phyloP scores from a whole-genome alignment of 1,140 invertebrate species.

The Tetramorium alpestre region DNA sequence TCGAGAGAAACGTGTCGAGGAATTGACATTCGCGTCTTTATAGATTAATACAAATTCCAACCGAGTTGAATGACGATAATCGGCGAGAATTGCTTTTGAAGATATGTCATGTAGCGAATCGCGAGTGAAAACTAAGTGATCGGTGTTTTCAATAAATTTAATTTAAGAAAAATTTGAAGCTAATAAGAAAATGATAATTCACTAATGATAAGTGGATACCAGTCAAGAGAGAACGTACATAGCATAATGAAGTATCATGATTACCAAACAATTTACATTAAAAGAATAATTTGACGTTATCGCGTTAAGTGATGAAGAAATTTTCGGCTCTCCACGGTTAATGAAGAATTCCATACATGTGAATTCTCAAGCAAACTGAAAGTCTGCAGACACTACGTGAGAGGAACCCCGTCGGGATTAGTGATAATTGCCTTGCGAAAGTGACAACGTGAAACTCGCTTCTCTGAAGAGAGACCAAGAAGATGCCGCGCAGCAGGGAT shows the following conservation, averaged over 20 bases:
- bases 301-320: conserved; percentile 2
- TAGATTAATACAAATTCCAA: not conserved
- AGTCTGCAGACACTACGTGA: not conserved
- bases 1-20: not conserved
- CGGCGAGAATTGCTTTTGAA: not conserved
- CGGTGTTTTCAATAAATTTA: not conserved
- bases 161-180: no score
- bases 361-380: conserved; percentile 31
- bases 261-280: not conserved
- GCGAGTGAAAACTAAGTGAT: conserved; percentile 10
- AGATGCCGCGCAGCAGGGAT: conserved; percentile 86
- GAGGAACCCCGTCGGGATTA: not conserved
- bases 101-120: not conserved
- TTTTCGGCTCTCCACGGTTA: not conserved
- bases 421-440: conserved; percentile 38
- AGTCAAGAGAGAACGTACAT: not conserved
- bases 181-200: not conserved
- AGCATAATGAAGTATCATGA: not conserved
- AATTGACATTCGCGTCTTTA: not conserved
- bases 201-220: not conserved
- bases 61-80: not conserved
- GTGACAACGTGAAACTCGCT: conserved; percentile 7
- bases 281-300: not conserved
- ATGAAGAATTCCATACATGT: conserved; percentile 27
- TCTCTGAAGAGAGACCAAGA: not conserved